Evolutionary conservation across 2,797 vertebrate genomes (phyloP).

Genomic region (Sparidentex hasta): DNA sequence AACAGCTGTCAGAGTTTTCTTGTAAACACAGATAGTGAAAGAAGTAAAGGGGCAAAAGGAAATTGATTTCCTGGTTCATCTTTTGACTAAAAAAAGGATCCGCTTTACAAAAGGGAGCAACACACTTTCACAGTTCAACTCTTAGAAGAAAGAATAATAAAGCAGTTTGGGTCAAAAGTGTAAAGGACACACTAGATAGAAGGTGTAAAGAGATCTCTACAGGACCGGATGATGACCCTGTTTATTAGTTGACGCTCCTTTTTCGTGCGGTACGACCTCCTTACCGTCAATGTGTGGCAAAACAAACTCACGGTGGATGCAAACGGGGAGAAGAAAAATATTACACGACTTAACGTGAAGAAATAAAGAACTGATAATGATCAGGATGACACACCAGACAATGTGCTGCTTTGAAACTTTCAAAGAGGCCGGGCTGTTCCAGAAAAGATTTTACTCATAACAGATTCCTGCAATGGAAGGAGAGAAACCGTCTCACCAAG

Average conservation of each 20-base stretch:
- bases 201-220: not conserved
- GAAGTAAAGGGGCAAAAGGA: constrained; percentile 7
- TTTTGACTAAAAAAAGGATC: constrained; percentile 10
- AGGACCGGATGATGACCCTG: not conserved
- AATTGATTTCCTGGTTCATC: constrained; percentile 7
- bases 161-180: not conserved
- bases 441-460: constrained; percentile 2
- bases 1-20: constrained; percentile 9
- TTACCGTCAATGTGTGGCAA: not conserved
- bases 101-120: constrained; percentile 1
- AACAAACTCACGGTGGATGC: constrained; percentile 12
- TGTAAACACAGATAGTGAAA: constrained; percentile 25
- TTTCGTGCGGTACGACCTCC: constrained; percentile 1
- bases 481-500: not conserved
- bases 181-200: not conserved
- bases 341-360: not conserved
- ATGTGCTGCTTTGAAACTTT: not conserved
- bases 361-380: not conserved
- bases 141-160: constrained; percentile 1
- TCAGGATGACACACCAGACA: not conserved
- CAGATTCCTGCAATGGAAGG: not conserved
- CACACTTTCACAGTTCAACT: not conserved
- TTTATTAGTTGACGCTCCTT: not conserved
- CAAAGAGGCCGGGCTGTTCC: not conserved
- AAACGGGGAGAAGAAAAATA: not conserved